Percentiles rank a stretch among this genome's conserved stretches.
Evolutionary conservation across 1,140 invertebrate genomes (phyloP).

Genomic region (Vollenhovia emeryi): DNA sequence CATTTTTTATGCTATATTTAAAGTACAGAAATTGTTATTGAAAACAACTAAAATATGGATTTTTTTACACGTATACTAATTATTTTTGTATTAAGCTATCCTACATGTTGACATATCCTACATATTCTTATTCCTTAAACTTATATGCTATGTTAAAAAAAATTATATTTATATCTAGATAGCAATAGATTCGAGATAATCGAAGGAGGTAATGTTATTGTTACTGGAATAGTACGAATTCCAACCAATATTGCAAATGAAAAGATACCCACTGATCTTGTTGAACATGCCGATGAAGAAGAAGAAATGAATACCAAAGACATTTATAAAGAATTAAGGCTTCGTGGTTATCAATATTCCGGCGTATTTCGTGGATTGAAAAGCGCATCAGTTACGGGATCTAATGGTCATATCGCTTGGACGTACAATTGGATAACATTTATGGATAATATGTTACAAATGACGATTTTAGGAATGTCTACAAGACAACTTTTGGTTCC

Average conservation of each 20-base stretch:
- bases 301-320: conserved; percentile 88
- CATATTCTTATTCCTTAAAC: neutral
- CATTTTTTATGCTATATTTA: neutral
- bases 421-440: conserved; percentile 95
- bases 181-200: conserved; percentile 86
- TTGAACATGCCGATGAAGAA: conserved; percentile 55
- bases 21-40: neutral
- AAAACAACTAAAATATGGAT: neutral
- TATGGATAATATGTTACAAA: conserved; percentile 96
- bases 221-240: conserved; percentile 89
- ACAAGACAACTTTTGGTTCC: conserved; percentile 93
- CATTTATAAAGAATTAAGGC: conserved; percentile 96
- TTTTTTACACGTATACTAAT: too few relatives aligned
- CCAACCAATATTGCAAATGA: conserved; percentile 80
- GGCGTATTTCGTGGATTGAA: conserved; percentile 90
- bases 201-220: conserved; percentile 92
- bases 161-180: conserved; percentile 54
- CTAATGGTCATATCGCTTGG: conserved; percentile 87
- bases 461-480: conserved; percentile 91
- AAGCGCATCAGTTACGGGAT: conserved; percentile 84
- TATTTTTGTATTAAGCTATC: too few relatives aligned
- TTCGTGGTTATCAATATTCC: conserved; percentile 96
- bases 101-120: too few relatives aligned
- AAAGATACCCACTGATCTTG: conserved; percentile 70
- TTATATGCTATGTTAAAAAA: neutral